Conservation (phyloP, 2,888 invertebrate genomes). For the Bugulina stolonifera region DNA sequence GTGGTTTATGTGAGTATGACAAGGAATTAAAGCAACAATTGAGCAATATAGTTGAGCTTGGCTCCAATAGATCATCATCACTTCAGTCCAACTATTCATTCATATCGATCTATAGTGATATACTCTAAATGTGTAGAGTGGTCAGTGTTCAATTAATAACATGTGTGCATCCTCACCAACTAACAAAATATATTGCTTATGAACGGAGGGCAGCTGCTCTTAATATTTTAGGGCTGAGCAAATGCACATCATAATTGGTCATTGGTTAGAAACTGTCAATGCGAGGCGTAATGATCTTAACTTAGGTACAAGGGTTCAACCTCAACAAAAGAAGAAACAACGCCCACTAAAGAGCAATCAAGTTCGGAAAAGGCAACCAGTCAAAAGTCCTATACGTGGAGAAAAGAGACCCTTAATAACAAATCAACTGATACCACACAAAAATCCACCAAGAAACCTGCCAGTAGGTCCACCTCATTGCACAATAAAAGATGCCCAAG, state of each 20-base stretch:
- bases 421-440: neutral
- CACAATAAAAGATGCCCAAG: neutral
- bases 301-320: constrained; percentile 14
- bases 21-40: too few relatives aligned
- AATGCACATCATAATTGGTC: constrained; percentile 23
- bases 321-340: neutral
- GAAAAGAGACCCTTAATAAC: neutral
- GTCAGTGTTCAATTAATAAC: too few relatives aligned
- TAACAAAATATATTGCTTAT: neutral
- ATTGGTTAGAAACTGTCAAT: constrained; percentile 13
- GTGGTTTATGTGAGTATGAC: too few relatives aligned
- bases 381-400: neutral
- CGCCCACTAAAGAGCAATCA: neutral
- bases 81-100: too few relatives aligned
- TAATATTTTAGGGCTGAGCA: constrained; percentile 8
- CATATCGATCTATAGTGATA: too few relatives aligned
- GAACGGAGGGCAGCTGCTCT: neutral
- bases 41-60: too few relatives aligned
- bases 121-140: too few relatives aligned
- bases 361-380: neutral
- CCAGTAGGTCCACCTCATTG: constrained; percentile 20
- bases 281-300: constrained; percentile 19
- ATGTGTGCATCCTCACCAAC: too few relatives aligned
- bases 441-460: neutral
- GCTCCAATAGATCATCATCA: too few relatives aligned